phyloP scores from a whole-genome alignment of 2,888 invertebrate genomes.

The Omphaloscelis lunosa region DNA sequence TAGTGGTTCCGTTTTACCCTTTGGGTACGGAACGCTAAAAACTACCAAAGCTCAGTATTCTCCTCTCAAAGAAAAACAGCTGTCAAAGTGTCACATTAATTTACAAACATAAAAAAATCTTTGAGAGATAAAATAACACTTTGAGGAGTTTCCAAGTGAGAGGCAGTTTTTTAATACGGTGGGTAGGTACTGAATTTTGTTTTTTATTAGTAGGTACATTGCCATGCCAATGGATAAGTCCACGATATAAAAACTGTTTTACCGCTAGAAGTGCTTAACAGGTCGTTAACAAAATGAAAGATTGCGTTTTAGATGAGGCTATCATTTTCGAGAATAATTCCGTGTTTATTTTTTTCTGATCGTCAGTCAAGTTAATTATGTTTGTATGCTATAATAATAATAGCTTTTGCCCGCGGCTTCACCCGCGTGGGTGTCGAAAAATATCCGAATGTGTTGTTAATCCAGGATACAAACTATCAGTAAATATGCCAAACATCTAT shows the following conservation, averaged over 20 bases:
- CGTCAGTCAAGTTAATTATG: not conserved
- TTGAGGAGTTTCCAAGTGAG: not conserved
- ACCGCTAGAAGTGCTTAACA: not conserved
- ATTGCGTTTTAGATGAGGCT: not conserved
- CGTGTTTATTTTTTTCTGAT: not conserved
- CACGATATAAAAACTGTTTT: not conserved
- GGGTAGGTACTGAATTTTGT: not conserved
- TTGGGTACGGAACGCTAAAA: no score
- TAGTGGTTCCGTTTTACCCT: no score
- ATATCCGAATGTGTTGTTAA: no score
- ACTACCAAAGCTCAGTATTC: not conserved
- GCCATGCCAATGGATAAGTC: not conserved
- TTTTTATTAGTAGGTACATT: not conserved
- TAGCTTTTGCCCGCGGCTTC: no score
- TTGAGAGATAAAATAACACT: not conserved
- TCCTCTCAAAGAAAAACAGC: constrained; percentile 3
- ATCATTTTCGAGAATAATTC: not conserved
- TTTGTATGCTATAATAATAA: no score
- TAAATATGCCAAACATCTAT: no score
- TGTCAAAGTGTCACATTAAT: constrained; percentile 8
- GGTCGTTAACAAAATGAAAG: not conserved
- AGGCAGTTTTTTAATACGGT: not conserved
- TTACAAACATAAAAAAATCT: not conserved
- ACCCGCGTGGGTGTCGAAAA: no score
- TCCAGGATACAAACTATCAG: no score